Conservation (phyloP, 2,888 invertebrate species). For the Minunthozetes semirufus region DNA sequence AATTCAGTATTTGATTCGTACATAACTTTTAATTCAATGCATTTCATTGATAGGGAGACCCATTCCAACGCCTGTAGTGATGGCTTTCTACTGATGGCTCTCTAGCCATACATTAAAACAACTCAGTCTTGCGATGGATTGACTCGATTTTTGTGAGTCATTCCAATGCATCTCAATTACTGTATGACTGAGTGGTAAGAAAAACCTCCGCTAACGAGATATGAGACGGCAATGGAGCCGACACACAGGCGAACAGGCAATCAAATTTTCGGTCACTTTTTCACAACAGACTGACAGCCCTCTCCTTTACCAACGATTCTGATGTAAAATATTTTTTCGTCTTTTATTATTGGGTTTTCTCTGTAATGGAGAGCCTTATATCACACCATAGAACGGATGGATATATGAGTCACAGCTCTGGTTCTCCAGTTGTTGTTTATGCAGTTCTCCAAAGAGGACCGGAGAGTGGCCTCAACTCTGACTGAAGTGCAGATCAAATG, state of each 20-base stretch:
- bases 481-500: conserved; percentile 2
- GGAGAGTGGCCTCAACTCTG: not conserved
- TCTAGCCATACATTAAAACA: not conserved
- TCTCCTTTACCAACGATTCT: not conserved
- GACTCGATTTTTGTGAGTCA: conserved; percentile 13
- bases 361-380: not conserved
- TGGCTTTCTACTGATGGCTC: not conserved
- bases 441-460: not conserved
- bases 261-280: conserved; percentile 28
- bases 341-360: conserved; percentile 13
- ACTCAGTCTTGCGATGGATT: not conserved
- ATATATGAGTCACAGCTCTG: conserved; percentile 15
- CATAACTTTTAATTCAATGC: not conserved
- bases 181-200: not conserved
- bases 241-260: not conserved
- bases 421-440: not conserved
- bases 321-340: conserved; percentile 20
- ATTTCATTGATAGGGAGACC: not conserved
- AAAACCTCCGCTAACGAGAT: not conserved
- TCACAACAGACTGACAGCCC: not conserved
- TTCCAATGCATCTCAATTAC: conserved; percentile 25
- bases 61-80: not conserved
- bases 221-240: not conserved
- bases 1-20: not conserved
- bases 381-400: not conserved